phyloP scores from a whole-genome alignment of 2,888 invertebrate species.

The Thymelicus acteon region DNA sequence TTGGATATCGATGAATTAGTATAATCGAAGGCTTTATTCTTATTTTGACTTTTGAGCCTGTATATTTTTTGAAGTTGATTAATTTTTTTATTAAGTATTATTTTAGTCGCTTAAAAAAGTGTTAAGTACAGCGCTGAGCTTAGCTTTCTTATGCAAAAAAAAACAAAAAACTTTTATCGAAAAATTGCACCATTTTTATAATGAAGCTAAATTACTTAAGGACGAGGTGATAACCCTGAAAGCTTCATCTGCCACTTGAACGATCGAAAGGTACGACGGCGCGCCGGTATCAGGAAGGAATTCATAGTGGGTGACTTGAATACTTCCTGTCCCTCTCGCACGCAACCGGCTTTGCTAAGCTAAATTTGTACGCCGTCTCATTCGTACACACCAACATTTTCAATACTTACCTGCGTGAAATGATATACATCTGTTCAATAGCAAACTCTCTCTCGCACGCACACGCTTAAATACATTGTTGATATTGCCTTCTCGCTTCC shows the following conservation, averaged over 20 bases:
- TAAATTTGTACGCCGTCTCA: slow-evolving; percentile 76
- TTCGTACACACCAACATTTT: slow-evolving; percentile 80
- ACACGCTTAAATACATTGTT: slow-evolving; percentile 72
- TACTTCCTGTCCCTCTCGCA: slow-evolving; percentile 76
- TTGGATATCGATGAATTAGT: too few species aligned
- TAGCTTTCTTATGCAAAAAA: too few species aligned
- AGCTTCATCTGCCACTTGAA: slow-evolving; percentile 85
- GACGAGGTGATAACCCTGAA: slow-evolving; percentile 77
- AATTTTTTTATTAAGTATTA: too few species aligned
- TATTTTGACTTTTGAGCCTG: too few species aligned
- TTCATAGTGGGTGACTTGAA: slow-evolving; percentile 84
- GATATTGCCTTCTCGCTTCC: slow-evolving; percentile 77
- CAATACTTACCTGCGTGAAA: slow-evolving; percentile 84
- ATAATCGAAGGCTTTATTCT: too few species aligned
- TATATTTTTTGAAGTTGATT: too few species aligned
- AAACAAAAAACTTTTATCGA: background rate
- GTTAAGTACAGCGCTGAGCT: too few species aligned
- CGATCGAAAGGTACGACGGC: slow-evolving; percentile 83
- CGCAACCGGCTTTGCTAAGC: slow-evolving; percentile 79
- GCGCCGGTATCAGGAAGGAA: slow-evolving; percentile 84
- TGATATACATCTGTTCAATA: slow-evolving; percentile 84
- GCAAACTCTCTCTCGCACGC: slow-evolving; percentile 66
- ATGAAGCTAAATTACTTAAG: slow-evolving; percentile 40
- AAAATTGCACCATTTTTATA: background rate
- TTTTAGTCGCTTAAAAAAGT: background rate